These are phyloP conservation scores for Lucinisca nassula DNA, from an alignment of 2,888 invertebrate species.

Conservation along the genomic window DNA sequence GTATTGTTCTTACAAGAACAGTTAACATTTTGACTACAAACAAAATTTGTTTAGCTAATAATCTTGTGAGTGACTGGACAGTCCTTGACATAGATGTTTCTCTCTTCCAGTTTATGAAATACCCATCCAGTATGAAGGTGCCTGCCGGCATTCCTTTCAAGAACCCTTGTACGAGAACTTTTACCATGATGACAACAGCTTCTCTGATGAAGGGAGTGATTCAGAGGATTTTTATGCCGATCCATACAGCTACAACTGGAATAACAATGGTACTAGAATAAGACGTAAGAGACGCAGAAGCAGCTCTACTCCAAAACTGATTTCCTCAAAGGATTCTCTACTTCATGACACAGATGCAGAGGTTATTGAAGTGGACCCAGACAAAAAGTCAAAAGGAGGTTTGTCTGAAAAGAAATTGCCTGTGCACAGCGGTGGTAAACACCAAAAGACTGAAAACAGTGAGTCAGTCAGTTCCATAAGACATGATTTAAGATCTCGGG, in stretches of 20 bases:
- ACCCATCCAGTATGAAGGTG: constrained; percentile 17
- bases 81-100: no score
- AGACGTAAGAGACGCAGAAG: constrained; percentile 3
- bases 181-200: neutral
- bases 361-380: constrained; percentile 2
- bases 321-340: constrained; percentile 4
- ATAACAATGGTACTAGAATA: constrained; percentile 20
- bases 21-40: no score
- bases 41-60: no score
- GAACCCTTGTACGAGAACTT: neutral
- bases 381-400: neutral
- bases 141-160: neutral
- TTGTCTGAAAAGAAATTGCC: neutral
- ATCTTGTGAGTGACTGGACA: no score
- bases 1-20: no score
- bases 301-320: neutral
- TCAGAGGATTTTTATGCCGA: neutral
- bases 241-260: neutral
- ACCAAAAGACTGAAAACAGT: neutral
- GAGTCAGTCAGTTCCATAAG: neutral
- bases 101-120: constrained; percentile 32
- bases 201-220: neutral
- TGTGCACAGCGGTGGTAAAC: neutral
- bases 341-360: neutral
- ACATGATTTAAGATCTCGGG: neutral